Evolutionary conservation across 2,797 vertebrate species (phyloP).

Genomic region (Gastrophryne carolinensis): DNA sequence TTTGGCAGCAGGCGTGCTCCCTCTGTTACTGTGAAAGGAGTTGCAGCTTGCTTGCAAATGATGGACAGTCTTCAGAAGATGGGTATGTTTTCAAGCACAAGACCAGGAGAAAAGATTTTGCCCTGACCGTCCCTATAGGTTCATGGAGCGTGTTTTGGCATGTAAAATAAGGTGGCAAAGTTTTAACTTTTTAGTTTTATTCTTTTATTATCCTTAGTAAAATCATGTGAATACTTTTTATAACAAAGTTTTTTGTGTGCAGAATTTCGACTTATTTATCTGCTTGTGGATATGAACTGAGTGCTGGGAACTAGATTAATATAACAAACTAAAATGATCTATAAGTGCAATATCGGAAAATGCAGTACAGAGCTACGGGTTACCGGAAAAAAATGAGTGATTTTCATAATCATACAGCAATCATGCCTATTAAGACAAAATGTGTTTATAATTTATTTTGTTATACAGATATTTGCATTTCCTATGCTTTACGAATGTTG

Average conservation of each 20-base stretch:
- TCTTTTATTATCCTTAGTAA: neutral
- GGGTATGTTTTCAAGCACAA: too few relatives aligned
- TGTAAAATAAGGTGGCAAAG: too few relatives aligned
- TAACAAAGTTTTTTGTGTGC: neutral
- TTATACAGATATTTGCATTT: conserved; percentile 12
- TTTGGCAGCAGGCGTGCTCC: too few relatives aligned
- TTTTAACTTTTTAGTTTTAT: too few relatives aligned
- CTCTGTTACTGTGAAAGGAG: too few relatives aligned
- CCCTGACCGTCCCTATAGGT: too few relatives aligned
- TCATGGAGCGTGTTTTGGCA: too few relatives aligned
- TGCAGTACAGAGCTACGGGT: conserved; percentile 35
- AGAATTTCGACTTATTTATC: neutral
- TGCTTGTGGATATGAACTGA: neutral
- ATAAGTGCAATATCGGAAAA: conserved; percentile 41
- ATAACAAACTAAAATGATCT: conserved; percentile 31
- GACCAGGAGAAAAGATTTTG: too few relatives aligned
- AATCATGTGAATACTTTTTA: neutral
- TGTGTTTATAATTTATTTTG: conserved; percentile 29
- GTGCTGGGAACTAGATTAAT: conserved; percentile 25
- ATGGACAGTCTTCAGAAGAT: too few relatives aligned
- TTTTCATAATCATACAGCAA: conserved; percentile 38
- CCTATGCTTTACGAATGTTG: conserved; percentile 13
- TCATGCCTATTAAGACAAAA: conserved; percentile 24
- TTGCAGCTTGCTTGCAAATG: too few relatives aligned
- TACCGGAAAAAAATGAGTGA: conserved; percentile 20